phyloP scores from a whole-genome alignment of 2,113 vertebrate species.

The Dipodomys stephensi region DNA sequence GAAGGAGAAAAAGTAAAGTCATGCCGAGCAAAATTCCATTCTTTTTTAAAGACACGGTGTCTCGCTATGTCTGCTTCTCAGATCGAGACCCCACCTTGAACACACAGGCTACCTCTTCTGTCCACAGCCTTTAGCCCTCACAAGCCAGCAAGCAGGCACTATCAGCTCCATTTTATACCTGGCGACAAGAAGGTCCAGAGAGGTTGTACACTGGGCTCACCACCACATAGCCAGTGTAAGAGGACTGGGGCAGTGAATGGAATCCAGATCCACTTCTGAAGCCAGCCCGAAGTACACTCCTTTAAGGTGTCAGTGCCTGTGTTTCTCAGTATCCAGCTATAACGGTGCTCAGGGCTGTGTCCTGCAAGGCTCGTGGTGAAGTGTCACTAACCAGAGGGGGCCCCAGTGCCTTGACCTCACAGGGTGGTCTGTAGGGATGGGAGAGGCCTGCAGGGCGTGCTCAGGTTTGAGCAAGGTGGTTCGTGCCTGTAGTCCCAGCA shows the following conservation, averaged over 20 bases:
- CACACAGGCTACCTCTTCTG: neutral
- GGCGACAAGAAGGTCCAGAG: neutral
- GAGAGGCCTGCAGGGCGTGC: neutral
- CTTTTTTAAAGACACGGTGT: neutral
- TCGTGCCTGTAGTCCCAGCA: too few species aligned
- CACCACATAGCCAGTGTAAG: neutral
- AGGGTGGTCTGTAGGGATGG: neutral
- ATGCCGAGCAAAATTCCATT: neutral
- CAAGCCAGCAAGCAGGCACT: neutral
- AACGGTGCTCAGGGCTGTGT: neutral
- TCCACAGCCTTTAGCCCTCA: neutral
- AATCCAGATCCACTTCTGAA: conserved; percentile 7
- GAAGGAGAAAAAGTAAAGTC: too few species aligned
- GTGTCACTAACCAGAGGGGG: neutral
- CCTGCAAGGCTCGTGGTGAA: neutral
- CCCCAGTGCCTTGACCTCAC: neutral
- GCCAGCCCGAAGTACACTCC: neutral
- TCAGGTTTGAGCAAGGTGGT: too few species aligned
- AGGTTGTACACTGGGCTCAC: neutral
- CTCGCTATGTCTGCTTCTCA: neutral
- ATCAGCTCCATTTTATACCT: neutral
- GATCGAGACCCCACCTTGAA: rapidly evolving
- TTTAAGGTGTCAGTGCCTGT: neutral
- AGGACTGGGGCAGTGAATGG: neutral
- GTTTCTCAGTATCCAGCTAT: neutral